Percentiles rank a stretch among this genome's conserved stretches.
Evolutionary conservation across 1,140 invertebrate genomes (phyloP).

Genomic region (Drosophila baimaii): DNA sequence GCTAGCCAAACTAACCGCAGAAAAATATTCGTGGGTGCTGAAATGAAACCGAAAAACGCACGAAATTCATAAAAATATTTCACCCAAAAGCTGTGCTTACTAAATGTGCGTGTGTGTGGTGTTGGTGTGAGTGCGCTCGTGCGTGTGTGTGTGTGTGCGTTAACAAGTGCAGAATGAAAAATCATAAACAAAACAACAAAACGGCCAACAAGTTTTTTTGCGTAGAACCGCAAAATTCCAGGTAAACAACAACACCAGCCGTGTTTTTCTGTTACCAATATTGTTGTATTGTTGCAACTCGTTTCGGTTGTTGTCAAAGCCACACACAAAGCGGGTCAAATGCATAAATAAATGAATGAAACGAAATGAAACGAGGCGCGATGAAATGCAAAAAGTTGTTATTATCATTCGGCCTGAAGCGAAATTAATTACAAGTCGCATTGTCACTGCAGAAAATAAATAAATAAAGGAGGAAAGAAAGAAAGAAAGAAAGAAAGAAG

Average conservation of each 20-base stretch:
- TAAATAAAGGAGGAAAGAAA: slow-evolving; percentile 1
- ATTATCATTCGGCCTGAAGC: slow-evolving; percentile 47
- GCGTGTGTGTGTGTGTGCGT: slow-evolving; percentile 40
- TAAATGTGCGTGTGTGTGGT: slow-evolving; percentile 7
- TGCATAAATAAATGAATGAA: slow-evolving; percentile 69
- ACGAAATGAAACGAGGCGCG: slow-evolving; percentile 57
- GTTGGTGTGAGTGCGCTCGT: slow-evolving; percentile 1
- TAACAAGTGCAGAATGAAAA: slow-evolving; percentile 74
- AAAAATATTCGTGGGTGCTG: slow-evolving; percentile 66
- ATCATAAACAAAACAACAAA: slow-evolving; percentile 59
- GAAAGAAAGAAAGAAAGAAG: neutral
- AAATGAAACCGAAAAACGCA: slow-evolving; percentile 62
- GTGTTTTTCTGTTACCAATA: slow-evolving; percentile 31
- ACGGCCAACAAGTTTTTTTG: slow-evolving; percentile 74
- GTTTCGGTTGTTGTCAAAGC: slow-evolving; percentile 58
- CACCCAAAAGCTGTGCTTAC: slow-evolving; percentile 35
- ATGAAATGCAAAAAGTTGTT: slow-evolving; percentile 45
- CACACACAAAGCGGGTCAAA: slow-evolving; percentile 75
- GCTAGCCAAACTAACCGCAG: slow-evolving; percentile 36
- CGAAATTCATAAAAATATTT: slow-evolving; percentile 58
- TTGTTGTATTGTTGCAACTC: slow-evolving; percentile 54
- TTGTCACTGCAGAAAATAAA: slow-evolving; percentile 32
- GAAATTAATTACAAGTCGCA: slow-evolving; percentile 48
- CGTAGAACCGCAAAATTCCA: slow-evolving; percentile 74
- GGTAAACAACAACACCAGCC: slow-evolving; percentile 53